Evolutionary conservation across 35 echinoderm and acorn worm genomes (phyloP).

Genomic region (Lytechinus variegatus): DNA sequence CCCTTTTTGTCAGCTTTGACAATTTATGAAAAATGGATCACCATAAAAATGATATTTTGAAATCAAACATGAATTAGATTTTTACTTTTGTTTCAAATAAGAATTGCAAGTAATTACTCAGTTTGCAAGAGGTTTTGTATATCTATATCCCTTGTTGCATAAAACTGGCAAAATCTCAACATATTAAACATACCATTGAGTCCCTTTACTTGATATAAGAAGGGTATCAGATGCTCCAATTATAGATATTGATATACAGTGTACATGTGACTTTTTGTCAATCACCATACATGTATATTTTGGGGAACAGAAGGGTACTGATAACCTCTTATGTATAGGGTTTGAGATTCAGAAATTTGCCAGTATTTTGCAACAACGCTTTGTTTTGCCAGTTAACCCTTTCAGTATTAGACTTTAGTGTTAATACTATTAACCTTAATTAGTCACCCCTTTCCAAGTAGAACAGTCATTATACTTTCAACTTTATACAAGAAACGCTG

Average conservation of each 20-base stretch:
- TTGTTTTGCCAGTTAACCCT: neutral
- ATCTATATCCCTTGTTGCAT: neutral
- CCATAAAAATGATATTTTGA: too few species aligned
- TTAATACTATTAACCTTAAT: neutral
- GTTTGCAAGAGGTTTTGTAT: neutral
- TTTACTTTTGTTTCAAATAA: neutral
- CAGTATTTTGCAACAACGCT: neutral
- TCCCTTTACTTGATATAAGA: neutral
- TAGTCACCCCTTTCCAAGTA: neutral
- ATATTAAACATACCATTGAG: neutral
- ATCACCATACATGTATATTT: too few species aligned
- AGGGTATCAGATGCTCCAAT: neutral
- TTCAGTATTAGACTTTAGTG: neutral
- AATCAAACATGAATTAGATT: neutral
- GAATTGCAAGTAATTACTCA: neutral
- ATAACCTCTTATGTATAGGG: too few species aligned
- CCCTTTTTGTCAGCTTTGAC: neutral
- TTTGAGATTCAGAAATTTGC: neutral
- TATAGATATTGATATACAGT: too few species aligned
- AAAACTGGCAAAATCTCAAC: neutral
- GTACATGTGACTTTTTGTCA: too few species aligned
- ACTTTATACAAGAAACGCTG: too few species aligned
- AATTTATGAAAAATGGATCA: neutral
- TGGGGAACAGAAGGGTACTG: too few species aligned
- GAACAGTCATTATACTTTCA: neutral